phyloP scores from a whole-genome alignment of 2,888 invertebrate species.

The Diarsia mendica region DNA sequence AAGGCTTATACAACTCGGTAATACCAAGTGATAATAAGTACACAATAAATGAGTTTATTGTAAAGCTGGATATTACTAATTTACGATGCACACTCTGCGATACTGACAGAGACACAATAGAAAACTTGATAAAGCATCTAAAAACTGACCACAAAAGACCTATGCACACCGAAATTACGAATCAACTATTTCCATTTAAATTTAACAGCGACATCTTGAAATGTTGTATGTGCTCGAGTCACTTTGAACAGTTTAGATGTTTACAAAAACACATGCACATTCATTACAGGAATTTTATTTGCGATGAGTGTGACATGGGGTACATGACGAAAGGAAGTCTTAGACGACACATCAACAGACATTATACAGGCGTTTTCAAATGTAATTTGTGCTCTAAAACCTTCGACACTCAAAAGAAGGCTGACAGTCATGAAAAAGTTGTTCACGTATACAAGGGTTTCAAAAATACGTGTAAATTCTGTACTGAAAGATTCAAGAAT shows the following conservation, averaged over 20 bases:
- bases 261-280: slow-evolving; percentile 22
- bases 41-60: background rate
- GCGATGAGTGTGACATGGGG: slow-evolving; percentile 24
- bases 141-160: slow-evolving; percentile 63
- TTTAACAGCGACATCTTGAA: slow-evolving; percentile 50
- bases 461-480: slow-evolving; percentile 4
- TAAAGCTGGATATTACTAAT: slow-evolving; percentile 36
- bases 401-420: background rate
- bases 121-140: slow-evolving; percentile 47
- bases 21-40: background rate
- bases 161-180: slow-evolving; percentile 70
- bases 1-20: slow-evolving; percentile 14
- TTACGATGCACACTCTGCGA: slow-evolving; percentile 35
- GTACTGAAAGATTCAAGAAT: slow-evolving; percentile 65
- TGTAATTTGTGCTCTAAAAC: slow-evolving; percentile 18
- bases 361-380: slow-evolving; percentile 15
- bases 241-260: background rate
- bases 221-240: slow-evolving; percentile 25
- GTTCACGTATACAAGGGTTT: slow-evolving; percentile 9
- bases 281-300: slow-evolving; percentile 31
- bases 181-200: slow-evolving; percentile 73
- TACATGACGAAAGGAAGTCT: slow-evolving; percentile 10
- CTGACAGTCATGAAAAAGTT: background rate
- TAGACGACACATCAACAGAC: background rate
- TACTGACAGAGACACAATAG: slow-evolving; percentile 30